Evolutionary conservation across 2,888 invertebrate genomes (phyloP), one percentile per base, ranked within the genome.

Genomic region (Yponomeuta evonymella): DNA sequence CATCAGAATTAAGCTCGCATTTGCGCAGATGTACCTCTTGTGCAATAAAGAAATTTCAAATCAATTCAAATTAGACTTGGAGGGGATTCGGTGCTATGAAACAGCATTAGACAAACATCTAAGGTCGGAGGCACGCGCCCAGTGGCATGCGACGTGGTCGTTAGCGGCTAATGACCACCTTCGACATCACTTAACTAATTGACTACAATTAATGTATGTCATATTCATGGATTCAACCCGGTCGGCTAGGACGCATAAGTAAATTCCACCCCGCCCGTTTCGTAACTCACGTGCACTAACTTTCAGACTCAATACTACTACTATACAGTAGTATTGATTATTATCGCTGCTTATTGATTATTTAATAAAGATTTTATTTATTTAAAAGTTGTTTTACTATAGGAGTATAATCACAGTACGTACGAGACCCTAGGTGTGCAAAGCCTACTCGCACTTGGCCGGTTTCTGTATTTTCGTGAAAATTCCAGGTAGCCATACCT

Each of bases 111-210:
- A 80, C 81, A 80, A 82, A 82, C 79, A 81, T 82, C 79, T 75
- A 75, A 77, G 77, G 77, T 23, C 76, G 77, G 73, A 72, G 12
- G 69, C 67, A 43, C 51, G 77, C 67, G 36, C 75, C 10, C 72
- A 72, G 74, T 81, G 73, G 85, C 89, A 89, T 89, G 89, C 88
- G 78, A 89, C 80, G 75, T 73, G 74, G 83, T 88, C 89, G 82
- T 89, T 89, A 89, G 81, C 76, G 76, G 75, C 79, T 85, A 83
- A 86, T 85, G 84, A 77, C 79, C 81, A 83, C 81, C 79, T 82
- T 81, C 79, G 78, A 82, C 83, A 79, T 81, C 87, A 85, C 86
- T 88, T 87, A 87, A 86, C 84, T 85, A 88, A 88, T 87, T 88
- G 87, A 84, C 82, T 79, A 79, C 79, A 79, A 79, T 81, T 79